These are phyloP conservation scores for Helostoma temminkii DNA, from an alignment of 2,797 vertebrate species.

Conservation along the genomic window DNA sequence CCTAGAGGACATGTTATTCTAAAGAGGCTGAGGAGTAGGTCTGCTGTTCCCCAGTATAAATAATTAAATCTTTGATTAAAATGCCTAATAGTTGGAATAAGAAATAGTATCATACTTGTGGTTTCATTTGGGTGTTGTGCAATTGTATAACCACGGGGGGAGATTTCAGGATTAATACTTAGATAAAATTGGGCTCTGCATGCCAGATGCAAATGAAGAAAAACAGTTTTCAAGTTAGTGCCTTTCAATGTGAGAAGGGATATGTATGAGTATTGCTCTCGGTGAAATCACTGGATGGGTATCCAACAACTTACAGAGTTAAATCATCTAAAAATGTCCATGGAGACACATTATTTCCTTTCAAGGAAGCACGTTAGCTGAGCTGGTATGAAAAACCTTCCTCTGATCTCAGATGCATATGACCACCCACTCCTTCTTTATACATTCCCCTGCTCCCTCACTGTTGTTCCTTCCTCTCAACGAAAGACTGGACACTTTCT, in stretches of 20 bases:
- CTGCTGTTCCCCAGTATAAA: slow-evolving; percentile 39
- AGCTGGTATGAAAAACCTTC: slow-evolving; percentile 30
- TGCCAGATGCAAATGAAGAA: slow-evolving; percentile 26
- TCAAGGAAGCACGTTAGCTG: slow-evolving; percentile 12
- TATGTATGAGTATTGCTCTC: slow-evolving; percentile 31
- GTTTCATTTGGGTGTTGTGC: slow-evolving; percentile 61
- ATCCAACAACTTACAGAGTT: slow-evolving; percentile 11
- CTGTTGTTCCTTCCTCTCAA: slow-evolving; percentile 32
- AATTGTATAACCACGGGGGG: slow-evolving; percentile 50
- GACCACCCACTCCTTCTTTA: slow-evolving; percentile 45
- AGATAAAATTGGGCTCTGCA: slow-evolving; percentile 26
- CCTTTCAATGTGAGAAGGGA: slow-evolving; percentile 38
- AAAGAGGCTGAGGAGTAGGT: slow-evolving; percentile 15
- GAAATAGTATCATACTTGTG: slow-evolving; percentile 57
- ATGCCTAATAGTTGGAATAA: slow-evolving; percentile 63
- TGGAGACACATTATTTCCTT: slow-evolving; percentile 29
- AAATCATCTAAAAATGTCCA: slow-evolving; percentile 25
- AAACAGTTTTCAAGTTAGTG: slow-evolving; percentile 48
- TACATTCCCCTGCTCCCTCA: slow-evolving; percentile 19
- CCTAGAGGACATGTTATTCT: not conserved
- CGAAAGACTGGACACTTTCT: slow-evolving; percentile 51
- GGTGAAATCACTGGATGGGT: slow-evolving; percentile 31
- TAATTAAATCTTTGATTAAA: slow-evolving; percentile 67
- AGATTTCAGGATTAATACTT: slow-evolving; percentile 47
- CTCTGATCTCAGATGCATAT: slow-evolving; percentile 10